Percentiles rank a stretch among this genome's conserved stretches.
Evolutionary conservation across 2,888 invertebrate species (phyloP).

Genomic region (Pachydiplax longipennis): DNA sequence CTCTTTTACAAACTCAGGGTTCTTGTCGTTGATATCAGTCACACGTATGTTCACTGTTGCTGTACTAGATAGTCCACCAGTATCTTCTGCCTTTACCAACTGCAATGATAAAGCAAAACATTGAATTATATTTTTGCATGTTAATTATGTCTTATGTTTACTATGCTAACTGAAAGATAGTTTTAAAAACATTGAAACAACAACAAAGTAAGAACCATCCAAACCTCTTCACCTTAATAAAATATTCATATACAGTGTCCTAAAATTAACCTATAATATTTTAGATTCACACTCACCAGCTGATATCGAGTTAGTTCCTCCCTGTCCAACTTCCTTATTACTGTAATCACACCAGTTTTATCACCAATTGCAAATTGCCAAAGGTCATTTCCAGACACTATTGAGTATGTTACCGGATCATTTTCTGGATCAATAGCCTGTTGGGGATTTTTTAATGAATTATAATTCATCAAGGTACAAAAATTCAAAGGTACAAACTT

Average conservation of each 20-base stretch:
- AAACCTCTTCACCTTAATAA: no score
- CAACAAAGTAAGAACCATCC: no score
- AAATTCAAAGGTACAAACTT: constrained; percentile 49
- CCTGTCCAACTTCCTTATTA: constrained; percentile 83
- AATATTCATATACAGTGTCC: no score
- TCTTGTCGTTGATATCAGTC: constrained; percentile 91
- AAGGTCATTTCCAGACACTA: constrained; percentile 88
- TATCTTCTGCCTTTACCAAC: constrained; percentile 86
- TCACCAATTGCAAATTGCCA: constrained; percentile 86
- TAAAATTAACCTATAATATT: no score
- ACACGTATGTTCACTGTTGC: constrained; percentile 88
- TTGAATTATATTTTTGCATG: not conserved
- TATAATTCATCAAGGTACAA: constrained; percentile 39
- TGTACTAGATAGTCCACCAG: constrained; percentile 80
- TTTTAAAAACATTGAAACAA: no score
- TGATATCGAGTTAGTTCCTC: constrained; percentile 90
- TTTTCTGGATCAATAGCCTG: constrained; percentile 89
- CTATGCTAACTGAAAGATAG: no score
- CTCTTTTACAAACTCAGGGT: constrained; percentile 84
- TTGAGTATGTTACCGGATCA: constrained; percentile 84
- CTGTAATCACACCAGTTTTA: constrained; percentile 86
- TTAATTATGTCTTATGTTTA: not conserved
- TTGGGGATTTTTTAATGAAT: constrained; percentile 51
- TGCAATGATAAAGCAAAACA: constrained; percentile 55
- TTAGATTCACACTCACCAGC: constrained; percentile 64